A percentile compares a stretch with the other conserved stretches of the same genome.
Evolutionary conservation across 2,113 vertebrate genomes (phyloP).

Genomic region (Elachura formosa): DNA sequence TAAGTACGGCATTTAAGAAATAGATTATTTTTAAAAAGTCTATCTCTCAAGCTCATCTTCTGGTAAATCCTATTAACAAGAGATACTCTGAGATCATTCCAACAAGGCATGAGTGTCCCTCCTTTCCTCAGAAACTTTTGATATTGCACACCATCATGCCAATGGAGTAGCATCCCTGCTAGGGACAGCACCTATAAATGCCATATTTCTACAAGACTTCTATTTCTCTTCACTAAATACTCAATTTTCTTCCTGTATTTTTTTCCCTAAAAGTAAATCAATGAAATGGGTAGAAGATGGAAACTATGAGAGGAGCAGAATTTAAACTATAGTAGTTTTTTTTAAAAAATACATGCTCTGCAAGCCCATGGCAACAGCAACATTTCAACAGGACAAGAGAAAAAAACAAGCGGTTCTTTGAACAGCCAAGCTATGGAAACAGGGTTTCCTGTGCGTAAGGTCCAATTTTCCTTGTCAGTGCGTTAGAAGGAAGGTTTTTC

Average conservation of each 20-base stretch:
- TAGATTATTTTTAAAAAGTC: too few relatives aligned
- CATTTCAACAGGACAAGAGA: not conserved
- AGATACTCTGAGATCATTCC: not conserved
- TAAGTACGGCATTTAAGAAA: not conserved
- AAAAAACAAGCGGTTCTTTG: not conserved
- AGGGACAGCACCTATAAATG: not conserved
- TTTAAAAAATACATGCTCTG: not conserved
- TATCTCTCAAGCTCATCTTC: not conserved
- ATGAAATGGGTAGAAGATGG: not conserved
- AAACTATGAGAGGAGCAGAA: not conserved
- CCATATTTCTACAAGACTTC: not conserved
- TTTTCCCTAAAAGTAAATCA: not conserved
- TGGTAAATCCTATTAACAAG: not conserved
- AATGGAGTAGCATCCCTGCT: not conserved
- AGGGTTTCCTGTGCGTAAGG: not conserved
- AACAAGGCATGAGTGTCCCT: not conserved
- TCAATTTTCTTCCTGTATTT: not conserved
- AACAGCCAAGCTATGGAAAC: not conserved
- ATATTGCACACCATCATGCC: not conserved
- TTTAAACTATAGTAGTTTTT: not conserved
- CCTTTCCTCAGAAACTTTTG: not conserved
- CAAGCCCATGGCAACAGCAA: not conserved
- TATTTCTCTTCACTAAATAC: not conserved
- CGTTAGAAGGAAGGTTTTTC: not conserved
- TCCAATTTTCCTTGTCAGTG: not conserved